These are phyloP conservation scores for Pseudomyrmex pallidus DNA, from an alignment of 1,140 invertebrate genomes.

Conservation along the genomic window DNA sequence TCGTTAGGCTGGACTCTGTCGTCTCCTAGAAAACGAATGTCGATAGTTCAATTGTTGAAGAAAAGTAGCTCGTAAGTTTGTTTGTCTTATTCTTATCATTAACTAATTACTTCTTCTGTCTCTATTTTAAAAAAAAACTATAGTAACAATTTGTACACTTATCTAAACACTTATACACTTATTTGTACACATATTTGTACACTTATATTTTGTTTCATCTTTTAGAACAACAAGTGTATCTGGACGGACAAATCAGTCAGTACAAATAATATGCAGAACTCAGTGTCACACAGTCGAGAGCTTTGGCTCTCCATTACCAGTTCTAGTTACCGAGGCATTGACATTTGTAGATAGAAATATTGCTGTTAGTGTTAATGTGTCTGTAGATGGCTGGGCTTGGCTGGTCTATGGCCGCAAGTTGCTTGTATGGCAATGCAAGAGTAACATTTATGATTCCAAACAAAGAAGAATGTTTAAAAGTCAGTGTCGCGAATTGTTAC, in stretches of 20 bases:
- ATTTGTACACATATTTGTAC: no score
- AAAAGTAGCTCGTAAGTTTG: constrained; percentile 81
- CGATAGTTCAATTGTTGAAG: constrained; percentile 81
- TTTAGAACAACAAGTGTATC: constrained; percentile 86
- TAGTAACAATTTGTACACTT: neutral
- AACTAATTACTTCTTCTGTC: neutral
- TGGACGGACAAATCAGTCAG: constrained; percentile 87
- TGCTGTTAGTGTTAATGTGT: constrained; percentile 88
- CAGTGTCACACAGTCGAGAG: constrained; percentile 89
- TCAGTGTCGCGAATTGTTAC: constrained; percentile 92
- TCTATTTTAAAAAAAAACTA: neutral
- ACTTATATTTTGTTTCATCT: constrained; percentile 56
- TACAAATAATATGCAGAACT: constrained; percentile 90
- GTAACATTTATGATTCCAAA: constrained; percentile 78
- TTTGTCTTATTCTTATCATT: constrained; percentile 32
- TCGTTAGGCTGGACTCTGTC: constrained; percentile 66
- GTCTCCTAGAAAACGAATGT: constrained; percentile 80
- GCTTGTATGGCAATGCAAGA: constrained; percentile 94
- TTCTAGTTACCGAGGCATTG: constrained; percentile 95
- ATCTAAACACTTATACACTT: no score
- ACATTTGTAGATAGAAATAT: constrained; percentile 89
- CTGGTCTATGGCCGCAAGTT: constrained; percentile 94
- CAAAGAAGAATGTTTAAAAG: constrained; percentile 83
- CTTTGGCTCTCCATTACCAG: constrained; percentile 92
- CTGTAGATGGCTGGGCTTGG: constrained; percentile 92